These are phyloP conservation scores for Stichopus chloronotus DNA, from an alignment of 35 echinoderm and acorn worm species.

Conservation along the genomic window DNA sequence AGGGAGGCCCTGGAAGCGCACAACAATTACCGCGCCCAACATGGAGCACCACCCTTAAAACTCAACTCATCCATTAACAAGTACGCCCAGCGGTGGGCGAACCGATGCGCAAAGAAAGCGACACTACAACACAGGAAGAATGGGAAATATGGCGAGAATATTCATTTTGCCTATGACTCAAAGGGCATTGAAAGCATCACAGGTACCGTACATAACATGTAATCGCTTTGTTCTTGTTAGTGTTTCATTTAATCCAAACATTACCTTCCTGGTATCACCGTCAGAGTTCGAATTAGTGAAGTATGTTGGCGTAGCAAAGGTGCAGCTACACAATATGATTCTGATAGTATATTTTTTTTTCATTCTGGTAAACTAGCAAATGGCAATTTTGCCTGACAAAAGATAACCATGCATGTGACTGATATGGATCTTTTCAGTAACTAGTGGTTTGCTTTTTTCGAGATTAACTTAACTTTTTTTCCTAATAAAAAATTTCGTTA, in stretches of 20 bases:
- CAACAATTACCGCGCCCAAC: conserved; percentile 82
- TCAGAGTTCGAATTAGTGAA: too few species aligned
- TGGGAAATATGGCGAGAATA: conserved; percentile 96
- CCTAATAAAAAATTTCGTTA: too few species aligned
- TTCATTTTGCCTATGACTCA: conserved; percentile 84
- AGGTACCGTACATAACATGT: conserved; percentile 58
- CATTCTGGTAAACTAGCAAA: too few species aligned
- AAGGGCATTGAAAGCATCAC: conserved; percentile 74
- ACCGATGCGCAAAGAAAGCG: conserved; percentile 79
- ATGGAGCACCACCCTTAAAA: conserved; percentile 76
- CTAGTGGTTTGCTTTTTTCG: too few species aligned
- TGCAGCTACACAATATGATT: too few species aligned
- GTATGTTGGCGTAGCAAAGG: too few species aligned
- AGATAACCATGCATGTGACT: too few species aligned
- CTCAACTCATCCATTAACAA: conserved; percentile 77
- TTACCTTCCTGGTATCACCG: too few species aligned
- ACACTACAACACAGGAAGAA: conserved; percentile 82
- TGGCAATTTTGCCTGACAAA: too few species aligned
- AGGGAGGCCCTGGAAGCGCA: conserved; percentile 90
- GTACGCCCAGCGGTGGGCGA: conserved; percentile 94
- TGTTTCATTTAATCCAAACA: background rate
- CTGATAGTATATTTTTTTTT: too few species aligned
- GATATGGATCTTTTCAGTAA: too few species aligned
- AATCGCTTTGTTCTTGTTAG: background rate
- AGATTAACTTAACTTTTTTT: too few species aligned